Percentiles rank a stretch among this genome's conserved stretches.
These are phyloP conservation scores for Brachymystax lenok DNA, from an alignment of 2,797 vertebrate species.

Conservation along the genomic window DNA sequence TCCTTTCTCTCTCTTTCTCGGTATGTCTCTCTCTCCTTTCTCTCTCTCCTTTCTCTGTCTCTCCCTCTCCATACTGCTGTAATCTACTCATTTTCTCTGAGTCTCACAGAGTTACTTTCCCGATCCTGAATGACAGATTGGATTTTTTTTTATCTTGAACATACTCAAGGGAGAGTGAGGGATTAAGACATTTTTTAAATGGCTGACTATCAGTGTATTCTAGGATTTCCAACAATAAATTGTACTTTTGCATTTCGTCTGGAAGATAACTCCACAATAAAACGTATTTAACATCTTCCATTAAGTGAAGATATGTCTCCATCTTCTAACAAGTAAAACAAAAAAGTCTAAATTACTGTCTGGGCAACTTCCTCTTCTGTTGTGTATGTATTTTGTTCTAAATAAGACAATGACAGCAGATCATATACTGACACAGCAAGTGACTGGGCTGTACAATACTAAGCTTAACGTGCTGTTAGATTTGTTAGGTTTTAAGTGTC, in stretches of 20 bases:
- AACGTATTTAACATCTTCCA: too few relatives aligned
- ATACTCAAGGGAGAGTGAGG: conserved; percentile 29
- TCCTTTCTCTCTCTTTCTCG: too few relatives aligned
- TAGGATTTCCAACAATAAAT: conserved; percentile 38
- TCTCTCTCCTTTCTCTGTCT: conserved; percentile 31
- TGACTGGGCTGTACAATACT: conserved; percentile 7
- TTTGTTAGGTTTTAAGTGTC: conserved; percentile 11
- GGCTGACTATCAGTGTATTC: conserved; percentile 43
- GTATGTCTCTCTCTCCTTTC: too few relatives aligned
- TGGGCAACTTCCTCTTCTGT: conserved; percentile 34
- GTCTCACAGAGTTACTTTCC: conserved; percentile 32
- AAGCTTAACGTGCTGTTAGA: conserved; percentile 18
- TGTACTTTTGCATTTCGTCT: conserved; percentile 12
- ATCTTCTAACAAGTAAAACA: background rate
- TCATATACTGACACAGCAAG: conserved; percentile 27
- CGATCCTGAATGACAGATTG: conserved; percentile 44
- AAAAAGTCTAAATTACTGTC: conserved; percentile 40
- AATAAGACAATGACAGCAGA: conserved; percentile 34
- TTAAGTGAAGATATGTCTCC: too few relatives aligned
- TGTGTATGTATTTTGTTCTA: conserved; percentile 30
- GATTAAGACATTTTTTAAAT: conserved; percentile 54
- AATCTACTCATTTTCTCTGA: conserved; percentile 35
- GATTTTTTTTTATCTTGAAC: conserved; percentile 49
- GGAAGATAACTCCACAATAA: background rate
- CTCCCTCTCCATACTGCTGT: conserved; percentile 36